Evolutionary conservation across 2,113 vertebrate genomes (phyloP).

Genomic region (Microcebus murinus): DNA sequence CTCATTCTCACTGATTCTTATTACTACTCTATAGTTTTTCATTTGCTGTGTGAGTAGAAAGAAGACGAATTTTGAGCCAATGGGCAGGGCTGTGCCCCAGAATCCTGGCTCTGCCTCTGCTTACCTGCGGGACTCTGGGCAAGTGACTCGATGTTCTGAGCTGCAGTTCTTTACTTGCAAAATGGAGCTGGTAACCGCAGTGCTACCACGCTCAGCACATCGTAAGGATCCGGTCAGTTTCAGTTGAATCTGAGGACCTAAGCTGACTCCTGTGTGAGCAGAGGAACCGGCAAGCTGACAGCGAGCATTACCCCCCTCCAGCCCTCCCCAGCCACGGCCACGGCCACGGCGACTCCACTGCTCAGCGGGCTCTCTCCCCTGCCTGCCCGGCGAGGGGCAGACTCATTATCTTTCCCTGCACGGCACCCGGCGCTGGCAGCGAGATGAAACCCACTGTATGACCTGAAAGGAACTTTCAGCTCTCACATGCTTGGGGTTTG

Average conservation of each 20-base stretch:
- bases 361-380: neutral
- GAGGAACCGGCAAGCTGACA: neutral
- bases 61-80: neutral
- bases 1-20: neutral
- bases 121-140: neutral
- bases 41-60: neutral
- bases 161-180: neutral
- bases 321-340: neutral
- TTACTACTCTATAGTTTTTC: neutral
- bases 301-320: neutral
- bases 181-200: too few relatives aligned
- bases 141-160: neutral
- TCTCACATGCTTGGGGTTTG: neutral
- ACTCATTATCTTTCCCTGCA: neutral
- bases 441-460: neutral
- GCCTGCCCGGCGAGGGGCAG: neutral
- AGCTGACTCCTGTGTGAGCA: neutral
- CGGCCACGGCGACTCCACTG: too few relatives aligned
- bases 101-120: neutral
- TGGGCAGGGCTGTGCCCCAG: neutral
- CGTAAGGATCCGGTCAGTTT: neutral
- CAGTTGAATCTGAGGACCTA: neutral
- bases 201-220: fast-evolving
- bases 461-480: neutral
- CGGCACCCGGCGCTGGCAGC: neutral